Conservation (phyloP, 1,140 invertebrate species). For the Saxidomus purpurata region DNA sequence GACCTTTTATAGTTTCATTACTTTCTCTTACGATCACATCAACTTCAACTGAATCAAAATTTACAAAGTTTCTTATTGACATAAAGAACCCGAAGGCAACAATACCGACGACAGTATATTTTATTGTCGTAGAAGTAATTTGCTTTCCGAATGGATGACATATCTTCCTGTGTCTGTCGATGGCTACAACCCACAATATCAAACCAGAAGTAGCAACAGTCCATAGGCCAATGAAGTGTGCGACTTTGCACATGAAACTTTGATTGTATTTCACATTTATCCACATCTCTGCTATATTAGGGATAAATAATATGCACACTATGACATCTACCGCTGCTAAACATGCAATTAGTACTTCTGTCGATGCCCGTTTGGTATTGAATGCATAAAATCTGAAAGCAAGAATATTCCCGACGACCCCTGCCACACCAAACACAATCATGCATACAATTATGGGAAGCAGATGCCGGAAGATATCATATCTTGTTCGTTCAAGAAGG, state of each 20-base stretch:
- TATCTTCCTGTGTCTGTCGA: slow-evolving; percentile 54
- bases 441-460: slow-evolving; percentile 10
- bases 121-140: not conserved
- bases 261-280: slow-evolving; percentile 21
- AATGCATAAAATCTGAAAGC: slow-evolving; percentile 15
- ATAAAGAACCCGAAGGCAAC: not conserved
- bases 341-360: slow-evolving; percentile 1
- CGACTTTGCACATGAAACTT: not conserved
- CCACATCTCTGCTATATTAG: slow-evolving; percentile 27
- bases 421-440: not conserved
- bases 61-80: slow-evolving; percentile 24
- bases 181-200: slow-evolving; percentile 11
- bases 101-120: slow-evolving; percentile 10
- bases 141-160: slow-evolving; percentile 40
- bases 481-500: not conserved
- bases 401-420: slow-evolving; percentile 22
- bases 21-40: not conserved
- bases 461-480: not conserved
- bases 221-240: slow-evolving; percentile 15
- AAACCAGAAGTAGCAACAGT: slow-evolving; percentile 12
- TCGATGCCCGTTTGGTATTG: slow-evolving; percentile 1
- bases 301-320: slow-evolving; percentile 18
- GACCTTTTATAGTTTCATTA: not conserved
- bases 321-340: slow-evolving; percentile 6
- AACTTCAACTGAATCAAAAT: slow-evolving; percentile 17